Evolutionary conservation across 2,888 invertebrate genomes (phyloP), one percentile per base, ranked within the genome.

Genomic region (Chouioia cunea): DNA sequence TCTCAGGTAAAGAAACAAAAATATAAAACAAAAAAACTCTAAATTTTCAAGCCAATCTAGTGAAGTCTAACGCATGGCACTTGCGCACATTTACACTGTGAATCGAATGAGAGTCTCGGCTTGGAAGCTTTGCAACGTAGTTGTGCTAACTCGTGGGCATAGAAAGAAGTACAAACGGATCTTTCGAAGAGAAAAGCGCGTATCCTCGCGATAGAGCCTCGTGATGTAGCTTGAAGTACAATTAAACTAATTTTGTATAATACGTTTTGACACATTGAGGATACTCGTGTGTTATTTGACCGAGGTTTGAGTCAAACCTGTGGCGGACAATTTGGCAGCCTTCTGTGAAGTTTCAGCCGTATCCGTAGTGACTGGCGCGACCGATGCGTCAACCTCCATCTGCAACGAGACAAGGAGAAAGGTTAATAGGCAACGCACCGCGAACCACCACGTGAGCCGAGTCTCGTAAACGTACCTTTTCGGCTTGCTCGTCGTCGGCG

Each of bases 401-500:
- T 85, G 62, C 50, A 27, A 50, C 18, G 10, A 50, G 1, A 18
- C 4, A 60, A 20, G 36, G 15, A 65, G 57, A 53, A 4, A 10
- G 10, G n/a, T n/a, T n/a, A 36, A 36, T 36, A 1, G 12, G 36
- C 4, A 36, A 36, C 2, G 12, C 10, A 1, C 4, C 36, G 36
- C 36, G 1, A 6, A 27, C 27, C 3, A 4, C 6, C 27, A 27
- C 3, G 6, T 36, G 36, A 36, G n/a, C n/a, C n/a, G n/a, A n/a
- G n/a, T n/a, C n/a, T n/a, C n/a, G n/a, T 2, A 20, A 36, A 2
- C 52, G 74, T 79, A 86, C 86, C 82, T 86, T 86, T 43, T 86
- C 86, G 43, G 86, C 86, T 67, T 86, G 86, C 47, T 86, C 86
- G 65, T 86, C 86, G n/a, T 87, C 87, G 58, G 84, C 84, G 67